A percentile compares a stretch with the other conserved stretches of the same genome.
phyloP scores from a whole-genome alignment of 2,888 invertebrate genomes.

The Megaustenia siamemsis region DNA sequence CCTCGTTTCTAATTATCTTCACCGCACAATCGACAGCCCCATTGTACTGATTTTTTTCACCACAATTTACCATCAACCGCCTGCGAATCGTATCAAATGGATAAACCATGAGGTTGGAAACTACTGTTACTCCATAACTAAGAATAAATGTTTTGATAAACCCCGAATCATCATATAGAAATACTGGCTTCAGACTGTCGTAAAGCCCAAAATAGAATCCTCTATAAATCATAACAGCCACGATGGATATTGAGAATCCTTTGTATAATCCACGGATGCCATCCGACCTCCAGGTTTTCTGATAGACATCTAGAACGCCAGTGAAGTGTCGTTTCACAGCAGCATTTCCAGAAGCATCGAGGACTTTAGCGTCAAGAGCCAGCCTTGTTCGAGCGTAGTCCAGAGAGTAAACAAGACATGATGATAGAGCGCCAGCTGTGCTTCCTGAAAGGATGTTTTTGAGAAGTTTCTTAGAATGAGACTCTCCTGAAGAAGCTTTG shows the following conservation, averaged over 20 bases:
- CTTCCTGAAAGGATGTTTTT: slow-evolving; percentile 86
- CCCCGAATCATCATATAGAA: slow-evolving; percentile 74
- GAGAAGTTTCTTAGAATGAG: slow-evolving; percentile 81
- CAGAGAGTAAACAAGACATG: slow-evolving; percentile 79
- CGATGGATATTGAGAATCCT: slow-evolving; percentile 79
- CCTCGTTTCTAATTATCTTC: slow-evolving; percentile 91
- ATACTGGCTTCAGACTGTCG: slow-evolving; percentile 79
- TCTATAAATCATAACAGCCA: slow-evolving; percentile 79
- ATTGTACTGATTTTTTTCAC: slow-evolving; percentile 83
- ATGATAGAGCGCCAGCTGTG: slow-evolving; percentile 78
- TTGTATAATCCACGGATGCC: slow-evolving; percentile 79
- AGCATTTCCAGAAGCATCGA: slow-evolving; percentile 62
- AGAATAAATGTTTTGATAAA: slow-evolving; percentile 72
- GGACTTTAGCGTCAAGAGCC: slow-evolving; percentile 78
- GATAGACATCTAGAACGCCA: slow-evolving; percentile 85
- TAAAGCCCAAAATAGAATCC: slow-evolving; percentile 80
- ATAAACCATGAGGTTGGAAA: slow-evolving; percentile 95
- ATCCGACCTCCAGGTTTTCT: slow-evolving; percentile 77
- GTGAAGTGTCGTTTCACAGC: slow-evolving; percentile 88
- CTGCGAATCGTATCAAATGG: slow-evolving; percentile 95
- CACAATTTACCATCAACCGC: slow-evolving; percentile 96
- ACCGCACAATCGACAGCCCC: slow-evolving; percentile 94
- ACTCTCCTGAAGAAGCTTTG: slow-evolving; percentile 74
- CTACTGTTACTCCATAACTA: slow-evolving; percentile 86
- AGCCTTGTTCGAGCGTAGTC: slow-evolving; percentile 79